A percentile compares a stretch with the other conserved stretches of the same genome.
Evolutionary conservation across 2,888 invertebrate genomes (phyloP).

Genomic region (Caenorhabditis auriculariae): DNA sequence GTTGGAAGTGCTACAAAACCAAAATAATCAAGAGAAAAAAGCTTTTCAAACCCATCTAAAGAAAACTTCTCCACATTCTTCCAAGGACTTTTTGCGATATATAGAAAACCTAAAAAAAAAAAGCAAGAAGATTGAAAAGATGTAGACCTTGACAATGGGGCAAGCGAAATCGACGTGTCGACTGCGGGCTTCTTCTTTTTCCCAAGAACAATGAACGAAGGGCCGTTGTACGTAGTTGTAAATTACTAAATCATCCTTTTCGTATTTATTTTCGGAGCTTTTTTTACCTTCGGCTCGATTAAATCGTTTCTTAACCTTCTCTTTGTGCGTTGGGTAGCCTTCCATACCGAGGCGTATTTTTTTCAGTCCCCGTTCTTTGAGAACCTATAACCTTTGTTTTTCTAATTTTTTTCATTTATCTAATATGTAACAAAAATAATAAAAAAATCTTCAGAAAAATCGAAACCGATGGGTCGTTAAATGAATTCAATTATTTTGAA

Average conservation of each 20-base stretch:
- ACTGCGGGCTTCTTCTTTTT: constrained; percentile 98
- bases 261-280: neutral
- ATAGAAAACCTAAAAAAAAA: too few species aligned
- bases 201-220: constrained; percentile 99
- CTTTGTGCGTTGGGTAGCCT: constrained; percentile 97
- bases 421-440: neutral
- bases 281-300: constrained; percentile 78
- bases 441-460: too few species aligned
- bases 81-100: too few species aligned
- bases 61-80: too few species aligned
- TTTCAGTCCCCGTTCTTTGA: constrained; percentile 96
- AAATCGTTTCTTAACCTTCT: constrained; percentile 91
- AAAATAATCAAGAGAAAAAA: too few species aligned
- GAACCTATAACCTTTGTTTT: constrained; percentile 70
- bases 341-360: constrained; percentile 98
- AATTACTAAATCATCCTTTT: constrained; percentile 72
- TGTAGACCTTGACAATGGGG: constrained; percentile 63
- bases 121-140: too few species aligned
- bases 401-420: neutral
- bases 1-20: too few species aligned
- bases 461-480: too few species aligned
- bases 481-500: too few species aligned
- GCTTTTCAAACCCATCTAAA: too few species aligned
- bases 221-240: constrained; percentile 99
- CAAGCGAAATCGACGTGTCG: constrained; percentile 86